Base-by-base conservation (phyloP, 2,888 invertebrate species). In the Dioctria rufipes region DNA sequence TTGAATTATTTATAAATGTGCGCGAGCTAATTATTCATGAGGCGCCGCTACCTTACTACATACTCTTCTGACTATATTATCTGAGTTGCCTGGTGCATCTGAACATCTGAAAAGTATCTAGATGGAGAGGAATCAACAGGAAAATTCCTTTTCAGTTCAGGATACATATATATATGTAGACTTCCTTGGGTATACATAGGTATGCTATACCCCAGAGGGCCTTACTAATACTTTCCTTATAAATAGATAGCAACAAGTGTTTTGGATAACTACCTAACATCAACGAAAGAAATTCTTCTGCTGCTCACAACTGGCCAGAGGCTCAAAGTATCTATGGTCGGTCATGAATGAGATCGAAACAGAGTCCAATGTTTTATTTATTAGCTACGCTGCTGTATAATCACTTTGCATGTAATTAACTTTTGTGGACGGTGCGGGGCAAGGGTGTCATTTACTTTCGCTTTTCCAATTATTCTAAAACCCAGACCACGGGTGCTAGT, bases 381-480 rank as follows among this genome's bases (percentile, higher is more conserved):
- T 79, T 79, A 79, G 67, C 79, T 82, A 82, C 84, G 85, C 85
- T 25, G 25, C 25, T 84, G 84, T 86, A 85, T 85, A 86, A 86
- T 84, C 86, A 86, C 85, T 87, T 87, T 88, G 88, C 88, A 88
- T 88, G 86, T 86, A 86, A 87, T 87, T 87, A 87, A 87, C 83
- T 84, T 85, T 83, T 83, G 83, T 75, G 25, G 67, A 58, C 43
- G 66, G 67, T 11, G 58, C 67, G 66, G 79, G 54, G 66, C 42
- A 25, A 8, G 66, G 54, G 54, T 39, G 63, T 65, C 65, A 66
- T 49, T 66, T 71, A 71, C 69, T 78, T 78, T 78, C 78, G 78
- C 78, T 78, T 78, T 78, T 46, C 42, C 25, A 13, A 25, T 25
- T 25, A 25, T 25, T 25, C 25, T 25, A 25, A 40, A 63, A 40